These are phyloP conservation scores for Conopomorpha cramerella DNA, from an alignment of 1,140 invertebrate genomes.

Conservation along the genomic window DNA sequence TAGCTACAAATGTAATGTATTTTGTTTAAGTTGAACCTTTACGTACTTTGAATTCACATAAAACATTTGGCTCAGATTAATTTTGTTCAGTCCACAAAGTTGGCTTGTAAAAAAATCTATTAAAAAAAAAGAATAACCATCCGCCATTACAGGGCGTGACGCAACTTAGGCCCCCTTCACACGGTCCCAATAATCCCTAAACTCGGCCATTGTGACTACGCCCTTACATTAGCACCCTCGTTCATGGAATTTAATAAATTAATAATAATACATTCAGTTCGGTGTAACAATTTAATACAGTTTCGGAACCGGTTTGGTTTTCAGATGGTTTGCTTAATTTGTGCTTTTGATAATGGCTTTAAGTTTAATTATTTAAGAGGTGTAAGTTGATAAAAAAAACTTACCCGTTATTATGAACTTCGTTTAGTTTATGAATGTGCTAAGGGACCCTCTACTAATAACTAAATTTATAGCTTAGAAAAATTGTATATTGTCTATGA, in stretches of 20 bases:
- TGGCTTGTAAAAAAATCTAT: slow-evolving; percentile 15
- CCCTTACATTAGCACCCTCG: slow-evolving; percentile 28
- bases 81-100: not conserved
- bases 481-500: too few relatives aligned
- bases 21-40: too few relatives aligned
- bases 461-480: too few relatives aligned
- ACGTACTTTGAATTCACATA: too few relatives aligned
- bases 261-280: not conserved
- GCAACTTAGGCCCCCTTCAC: slow-evolving; percentile 43
- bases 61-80: too few relatives aligned
- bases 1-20: not conserved
- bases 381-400: not conserved
- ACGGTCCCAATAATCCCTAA: slow-evolving; percentile 21
- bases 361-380: not conserved
- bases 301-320: too few relatives aligned
- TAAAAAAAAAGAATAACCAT: slow-evolving; percentile 25
- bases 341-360: too few relatives aligned
- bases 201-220: slow-evolving; percentile 23
- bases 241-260: not conserved
- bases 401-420: not conserved
- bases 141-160: slow-evolving; percentile 32
- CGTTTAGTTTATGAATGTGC: too few relatives aligned
- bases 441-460: not conserved
- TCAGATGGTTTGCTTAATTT: too few relatives aligned
- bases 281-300: not conserved